Evolutionary conservation across 2,888 invertebrate species (phyloP), one percentile per base, ranked within the genome.

Genomic region (Eudemis profundana): DNA sequence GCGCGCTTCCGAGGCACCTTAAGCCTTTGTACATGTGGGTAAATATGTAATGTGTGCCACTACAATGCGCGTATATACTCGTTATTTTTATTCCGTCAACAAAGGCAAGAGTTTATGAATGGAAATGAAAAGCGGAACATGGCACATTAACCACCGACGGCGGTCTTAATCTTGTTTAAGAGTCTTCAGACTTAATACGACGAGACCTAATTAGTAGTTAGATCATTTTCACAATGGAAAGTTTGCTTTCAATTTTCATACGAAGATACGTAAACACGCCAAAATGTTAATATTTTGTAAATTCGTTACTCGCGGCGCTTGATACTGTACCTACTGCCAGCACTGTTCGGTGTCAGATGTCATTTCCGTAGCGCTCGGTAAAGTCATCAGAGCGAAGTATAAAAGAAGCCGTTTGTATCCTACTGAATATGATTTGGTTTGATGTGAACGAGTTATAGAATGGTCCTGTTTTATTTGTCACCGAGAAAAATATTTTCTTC

Each of bases 71-170:
- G 44, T 27, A 53, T 59, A 53, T 46, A 62, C 60, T 65, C 60
- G 65, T 60, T 53, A 65, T 65, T 65, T 65, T 65, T 65, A 65
- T 60, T 60, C 38, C 42, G 65, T 65, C 60, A 65, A 65, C 65
- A 65, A 64, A 44, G 57, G 59, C 64, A 59, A 59, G 64, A 59
- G 50, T 59, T 59, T 51, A 59, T 59, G 64, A 64, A 64, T 59
- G 64, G 59, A 59, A 59, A 59, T 64, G 57, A 64, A 64, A 63
- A 50, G 49, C 57, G 50, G 44, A 57, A 59, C 57, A 51, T 38
- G 44, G 29, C 38, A 46, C 33, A 56, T 56, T 36, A 36, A 63
- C 56, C 29, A 64, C 57, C 50, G 19, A 51, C 57, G 51, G 44
- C 27, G 44, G 21, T 51, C 44, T 51, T 51, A 46, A 46, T 50